Evolutionary conservation across 2,113 vertebrate genomes (phyloP).

Genomic region (Austrofundulus limnaeus): DNA sequence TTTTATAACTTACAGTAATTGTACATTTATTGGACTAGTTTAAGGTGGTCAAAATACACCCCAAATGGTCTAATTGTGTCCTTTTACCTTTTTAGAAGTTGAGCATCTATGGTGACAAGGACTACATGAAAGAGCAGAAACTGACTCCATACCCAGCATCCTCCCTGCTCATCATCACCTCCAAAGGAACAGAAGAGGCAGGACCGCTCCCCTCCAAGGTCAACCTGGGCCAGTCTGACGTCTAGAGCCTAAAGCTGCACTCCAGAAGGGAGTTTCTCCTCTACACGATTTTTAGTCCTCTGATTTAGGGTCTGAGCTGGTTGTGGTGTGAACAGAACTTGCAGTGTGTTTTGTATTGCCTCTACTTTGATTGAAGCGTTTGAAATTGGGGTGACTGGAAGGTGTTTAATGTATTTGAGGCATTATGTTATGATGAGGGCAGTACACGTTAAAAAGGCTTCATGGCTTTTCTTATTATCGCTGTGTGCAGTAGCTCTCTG

Average conservation of each 20-base stretch:
- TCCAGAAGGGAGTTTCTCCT: slow-evolving; percentile 21
- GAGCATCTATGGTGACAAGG: slow-evolving; percentile 94
- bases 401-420: slow-evolving; percentile 51
- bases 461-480: slow-evolving; percentile 26
- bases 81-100: slow-evolving; percentile 83
- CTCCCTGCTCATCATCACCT: slow-evolving; percentile 87
- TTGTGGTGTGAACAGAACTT: slow-evolving; percentile 42
- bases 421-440: slow-evolving; percentile 49
- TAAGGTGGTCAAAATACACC: too few species aligned
- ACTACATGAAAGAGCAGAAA: slow-evolving; percentile 88
- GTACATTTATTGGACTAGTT: too few species aligned
- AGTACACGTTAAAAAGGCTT: slow-evolving; percentile 26
- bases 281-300: slow-evolving; percentile 18
- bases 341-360: slow-evolving; percentile 49
- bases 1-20: too few species aligned
- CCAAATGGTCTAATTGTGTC: too few species aligned
- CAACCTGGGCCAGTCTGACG: slow-evolving; percentile 84
- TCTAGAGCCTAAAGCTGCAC: slow-evolving; percentile 62
- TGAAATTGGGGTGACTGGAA: slow-evolving; percentile 25
- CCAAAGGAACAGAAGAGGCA: slow-evolving; percentile 85
- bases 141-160: slow-evolving; percentile 86
- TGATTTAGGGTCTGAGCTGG: slow-evolving; percentile 24
- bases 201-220: slow-evolving; percentile 93
- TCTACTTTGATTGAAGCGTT: slow-evolving; percentile 38
- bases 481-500: slow-evolving; percentile 33